These are phyloP conservation scores for Xiphophorus birchmanni DNA, from an alignment of 2,797 vertebrate genomes.

Conservation along the genomic window DNA sequence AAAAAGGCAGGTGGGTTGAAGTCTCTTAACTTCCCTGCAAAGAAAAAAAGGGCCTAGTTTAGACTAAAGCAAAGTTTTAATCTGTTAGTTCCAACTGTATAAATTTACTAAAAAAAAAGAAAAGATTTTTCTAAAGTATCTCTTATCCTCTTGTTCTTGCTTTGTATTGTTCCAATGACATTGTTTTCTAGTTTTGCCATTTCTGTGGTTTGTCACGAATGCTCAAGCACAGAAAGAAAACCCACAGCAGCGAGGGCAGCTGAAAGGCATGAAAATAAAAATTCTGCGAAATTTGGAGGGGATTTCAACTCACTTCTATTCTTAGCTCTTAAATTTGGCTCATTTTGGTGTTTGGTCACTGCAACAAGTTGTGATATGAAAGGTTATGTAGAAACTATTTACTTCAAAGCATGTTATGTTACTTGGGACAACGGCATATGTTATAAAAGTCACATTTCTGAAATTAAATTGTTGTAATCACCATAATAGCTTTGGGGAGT, in stretches of 20 bases:
- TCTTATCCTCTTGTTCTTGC: not conserved
- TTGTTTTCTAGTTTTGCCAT: not conserved
- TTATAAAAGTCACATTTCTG: not conserved
- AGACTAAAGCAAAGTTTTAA: slow-evolving; percentile 14
- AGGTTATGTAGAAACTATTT: not conserved
- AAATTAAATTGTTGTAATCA: not conserved
- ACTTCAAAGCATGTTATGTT: not conserved
- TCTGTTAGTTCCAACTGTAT: slow-evolving; percentile 3
- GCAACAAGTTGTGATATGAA: not conserved
- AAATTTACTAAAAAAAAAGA: not conserved
- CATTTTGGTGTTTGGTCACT: slow-evolving; percentile 1
- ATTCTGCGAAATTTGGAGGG: not conserved
- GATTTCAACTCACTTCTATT: not conserved
- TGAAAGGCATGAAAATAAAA: not conserved
- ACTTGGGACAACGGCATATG: not conserved
- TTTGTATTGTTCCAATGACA: not conserved
- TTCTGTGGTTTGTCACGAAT: not conserved
- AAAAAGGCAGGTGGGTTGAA: slow-evolving; percentile 56
- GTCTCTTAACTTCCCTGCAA: slow-evolving; percentile 38
- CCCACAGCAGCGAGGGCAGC: not conserved
- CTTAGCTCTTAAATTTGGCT: not conserved
- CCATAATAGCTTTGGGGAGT: not conserved
- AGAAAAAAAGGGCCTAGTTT: slow-evolving; percentile 24
- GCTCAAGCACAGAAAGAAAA: not conserved
- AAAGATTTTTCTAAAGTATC: not conserved